Evolutionary conservation across 2,888 invertebrate genomes (phyloP), one percentile per base, ranked within the genome.

Genomic region (Hylaea fasciaria): DNA sequence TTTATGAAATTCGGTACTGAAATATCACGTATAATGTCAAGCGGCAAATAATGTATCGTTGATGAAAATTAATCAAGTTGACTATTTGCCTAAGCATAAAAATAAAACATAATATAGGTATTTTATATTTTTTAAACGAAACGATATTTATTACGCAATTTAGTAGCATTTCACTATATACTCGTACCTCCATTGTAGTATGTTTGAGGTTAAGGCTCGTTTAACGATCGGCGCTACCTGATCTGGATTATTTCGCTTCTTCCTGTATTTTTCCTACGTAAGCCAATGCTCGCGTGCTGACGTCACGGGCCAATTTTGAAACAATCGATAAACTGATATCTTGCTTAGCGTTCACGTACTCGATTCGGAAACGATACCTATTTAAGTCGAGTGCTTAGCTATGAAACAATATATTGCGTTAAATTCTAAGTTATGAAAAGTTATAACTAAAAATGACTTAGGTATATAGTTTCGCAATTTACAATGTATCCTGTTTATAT

Each of bases 261-360:
- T n/a, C 55, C 35, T 64, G 48, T 70, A 68, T 70, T 74, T 76
- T 77, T 70, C 69, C 71, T 68, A 73, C 65, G 67, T 70, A 77
- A 73, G 64, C 68, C 63, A 49, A 55, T 37, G 39, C 43, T 61
- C 41, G 37, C 47, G 48, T 40, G 67, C 56, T 71, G 69, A 72
- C 71, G 70, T 62, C 68, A 70, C 66, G 68, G 74, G 69, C 72
- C 74, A 74, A 77, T 78, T 76, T 75, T 57, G 51, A 63, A 50
- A 57, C 66, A 75, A 80, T 78, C 79, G 64, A 75, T 79, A 72
- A 43, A 41, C 49, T 56, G 47, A 57, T 55, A 60, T 54, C 32
- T 47, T 46, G 51, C 43, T 51, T 35, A n/a, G 45, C 28, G 8
- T 53, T 59, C 46, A 54, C 35, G 43, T 47, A 44, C 56, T 41